phyloP scores from a whole-genome alignment of 1,140 invertebrate species.

The Daktulosphaira vitifoliae region DNA sequence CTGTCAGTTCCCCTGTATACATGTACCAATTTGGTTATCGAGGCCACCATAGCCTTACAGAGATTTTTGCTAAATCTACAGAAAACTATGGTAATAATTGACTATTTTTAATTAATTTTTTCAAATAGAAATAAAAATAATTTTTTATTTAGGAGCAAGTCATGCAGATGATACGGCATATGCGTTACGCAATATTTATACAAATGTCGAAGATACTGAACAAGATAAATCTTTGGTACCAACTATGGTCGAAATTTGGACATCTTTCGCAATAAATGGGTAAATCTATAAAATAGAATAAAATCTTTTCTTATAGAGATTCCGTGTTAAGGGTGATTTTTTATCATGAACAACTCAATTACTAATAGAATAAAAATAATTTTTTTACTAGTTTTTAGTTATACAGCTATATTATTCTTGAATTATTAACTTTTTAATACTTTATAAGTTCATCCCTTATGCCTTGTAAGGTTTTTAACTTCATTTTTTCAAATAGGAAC shows the following conservation, averaged over 20 bases:
- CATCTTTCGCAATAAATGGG: slow-evolving; percentile 32
- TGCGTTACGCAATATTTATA: slow-evolving; percentile 2
- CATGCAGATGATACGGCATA: slow-evolving; percentile 37
- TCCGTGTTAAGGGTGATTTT: too few species aligned
- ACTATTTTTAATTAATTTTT: not conserved
- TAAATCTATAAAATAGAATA: slow-evolving; percentile 20
- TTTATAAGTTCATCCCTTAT: too few species aligned
- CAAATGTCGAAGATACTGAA: not conserved
- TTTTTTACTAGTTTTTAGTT: too few species aligned
- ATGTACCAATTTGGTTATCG: slow-evolving; percentile 38
- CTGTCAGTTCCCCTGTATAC: slow-evolving; percentile 36
- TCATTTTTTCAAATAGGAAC: too few species aligned
- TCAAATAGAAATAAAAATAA: not conserved
- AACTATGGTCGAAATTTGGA: slow-evolving; percentile 27
- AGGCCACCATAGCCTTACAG: slow-evolving; percentile 35
- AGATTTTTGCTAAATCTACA: not conserved
- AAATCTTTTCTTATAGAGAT: too few species aligned
- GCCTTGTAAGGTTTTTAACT: too few species aligned
- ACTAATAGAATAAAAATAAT: too few species aligned
- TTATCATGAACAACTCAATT: too few species aligned
- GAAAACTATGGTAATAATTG: slow-evolving; percentile 8
- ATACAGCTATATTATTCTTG: too few species aligned
- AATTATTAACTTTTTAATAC: too few species aligned
- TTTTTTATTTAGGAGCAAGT: slow-evolving; percentile 35
- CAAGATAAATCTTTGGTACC: slow-evolving; percentile 10